phyloP scores from a whole-genome alignment of 2,113 vertebrate genomes.

The Typhlomys cinereus region DNA sequence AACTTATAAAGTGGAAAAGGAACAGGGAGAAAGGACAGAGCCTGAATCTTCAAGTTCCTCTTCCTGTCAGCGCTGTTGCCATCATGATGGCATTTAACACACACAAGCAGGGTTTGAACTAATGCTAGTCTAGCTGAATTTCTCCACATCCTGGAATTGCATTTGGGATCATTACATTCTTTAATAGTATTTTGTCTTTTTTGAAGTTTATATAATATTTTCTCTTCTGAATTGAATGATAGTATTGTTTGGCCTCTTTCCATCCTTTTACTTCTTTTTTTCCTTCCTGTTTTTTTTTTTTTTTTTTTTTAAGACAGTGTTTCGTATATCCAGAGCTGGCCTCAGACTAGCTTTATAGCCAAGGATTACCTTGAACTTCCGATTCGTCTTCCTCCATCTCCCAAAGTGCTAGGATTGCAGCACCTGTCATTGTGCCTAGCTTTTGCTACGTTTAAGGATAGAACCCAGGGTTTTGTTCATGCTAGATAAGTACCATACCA shows the following conservation, averaged over 20 bases:
- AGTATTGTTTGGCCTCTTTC: too few species aligned
- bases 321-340: neutral
- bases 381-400: neutral
- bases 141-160: neutral
- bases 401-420: neutral
- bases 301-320: neutral
- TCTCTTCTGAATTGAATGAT: neutral
- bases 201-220: neutral
- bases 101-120: neutral
- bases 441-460: neutral
- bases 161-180: neutral
- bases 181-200: neutral
- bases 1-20: neutral
- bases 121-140: neutral
- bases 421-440: neutral
- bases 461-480: neutral
- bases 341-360: neutral
- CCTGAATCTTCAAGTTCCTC: neutral
- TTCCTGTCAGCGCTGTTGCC: neutral
- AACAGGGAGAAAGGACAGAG: neutral
- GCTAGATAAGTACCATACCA: neutral
- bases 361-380: neutral
- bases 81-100: neutral
- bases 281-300: too few species aligned
- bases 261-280: too few species aligned